Evolutionary conservation across 2,113 vertebrate genomes (phyloP).

Genomic region (Pitta sordida): DNA sequence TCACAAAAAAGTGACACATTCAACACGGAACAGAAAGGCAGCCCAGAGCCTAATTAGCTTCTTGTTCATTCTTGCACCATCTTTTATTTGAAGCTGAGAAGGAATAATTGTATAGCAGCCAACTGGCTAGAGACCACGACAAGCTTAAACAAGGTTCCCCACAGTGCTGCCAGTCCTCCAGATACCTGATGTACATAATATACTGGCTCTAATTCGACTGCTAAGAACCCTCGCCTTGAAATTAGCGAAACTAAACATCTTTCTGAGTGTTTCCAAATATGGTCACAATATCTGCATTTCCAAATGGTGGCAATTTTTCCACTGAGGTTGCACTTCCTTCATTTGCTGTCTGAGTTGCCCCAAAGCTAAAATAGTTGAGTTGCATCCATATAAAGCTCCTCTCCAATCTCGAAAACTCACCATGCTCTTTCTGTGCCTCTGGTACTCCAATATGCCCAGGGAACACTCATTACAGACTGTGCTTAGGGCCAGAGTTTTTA

Average conservation of each 20-base stretch:
- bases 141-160: conserved; percentile 59
- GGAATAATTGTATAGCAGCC: conserved; percentile 45
- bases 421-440: background rate
- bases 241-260: conserved; percentile 9
- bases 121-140: conserved; percentile 43
- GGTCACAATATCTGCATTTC: background rate
- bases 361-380: background rate
- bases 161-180: conserved; percentile 40
- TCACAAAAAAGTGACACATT: background rate
- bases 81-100: conserved; percentile 62
- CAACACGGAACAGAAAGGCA: conserved; percentile 46
- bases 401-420: background rate
- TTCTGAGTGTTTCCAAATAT: conserved; percentile 15
- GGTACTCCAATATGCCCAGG: background rate
- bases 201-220: background rate
- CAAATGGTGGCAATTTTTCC: conserved; percentile 13
- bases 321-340: background rate
- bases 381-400: background rate
- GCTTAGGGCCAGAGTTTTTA: background rate
- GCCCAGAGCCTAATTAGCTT: conserved; percentile 54
- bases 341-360: background rate
- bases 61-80: conserved; percentile 55
- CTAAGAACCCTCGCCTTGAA: conserved; percentile 10
- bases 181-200: conserved; percentile 49
- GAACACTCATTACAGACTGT: background rate